Conservation (phyloP, 2,797 vertebrate genomes). For the Stomatorhinus walkeri region DNA sequence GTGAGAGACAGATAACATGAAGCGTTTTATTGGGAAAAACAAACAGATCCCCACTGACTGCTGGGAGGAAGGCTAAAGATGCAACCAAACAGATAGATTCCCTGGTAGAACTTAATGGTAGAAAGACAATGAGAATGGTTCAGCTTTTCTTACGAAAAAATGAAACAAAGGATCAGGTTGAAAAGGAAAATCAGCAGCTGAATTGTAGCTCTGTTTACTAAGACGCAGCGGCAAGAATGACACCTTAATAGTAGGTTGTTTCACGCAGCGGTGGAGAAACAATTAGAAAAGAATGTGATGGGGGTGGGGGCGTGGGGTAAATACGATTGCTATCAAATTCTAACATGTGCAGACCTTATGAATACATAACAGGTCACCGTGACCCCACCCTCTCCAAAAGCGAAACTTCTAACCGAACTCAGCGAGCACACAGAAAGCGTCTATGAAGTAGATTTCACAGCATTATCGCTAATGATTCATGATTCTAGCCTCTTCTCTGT, state of each 20-base stretch:
- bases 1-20: conserved; percentile 30
- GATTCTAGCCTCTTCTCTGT: neutral
- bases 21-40: neutral
- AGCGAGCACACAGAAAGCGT: neutral
- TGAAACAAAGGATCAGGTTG: neutral
- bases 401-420: neutral
- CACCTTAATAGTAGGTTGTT: conserved; percentile 5
- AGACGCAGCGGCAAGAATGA: neutral
- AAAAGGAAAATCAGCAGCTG: neutral
- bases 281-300: conserved; percentile 1
- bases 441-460: neutral
- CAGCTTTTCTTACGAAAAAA: neutral
- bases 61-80: neutral
- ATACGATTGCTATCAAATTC: conserved; percentile 3
- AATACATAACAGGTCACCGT: neutral
- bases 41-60: neutral
- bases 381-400: neutral
- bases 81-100: neutral
- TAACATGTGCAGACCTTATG: conserved; percentile 3
- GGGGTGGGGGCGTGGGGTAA: neutral
- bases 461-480: neutral
- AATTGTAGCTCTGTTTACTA: neutral
- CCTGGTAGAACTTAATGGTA: neutral
- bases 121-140: neutral
- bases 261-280: neutral